A percentile compares a stretch with the other conserved stretches of the same genome.
Evolutionary conservation across 2,113 vertebrate species (phyloP).

Genomic region (Rhinoptilus africanus): DNA sequence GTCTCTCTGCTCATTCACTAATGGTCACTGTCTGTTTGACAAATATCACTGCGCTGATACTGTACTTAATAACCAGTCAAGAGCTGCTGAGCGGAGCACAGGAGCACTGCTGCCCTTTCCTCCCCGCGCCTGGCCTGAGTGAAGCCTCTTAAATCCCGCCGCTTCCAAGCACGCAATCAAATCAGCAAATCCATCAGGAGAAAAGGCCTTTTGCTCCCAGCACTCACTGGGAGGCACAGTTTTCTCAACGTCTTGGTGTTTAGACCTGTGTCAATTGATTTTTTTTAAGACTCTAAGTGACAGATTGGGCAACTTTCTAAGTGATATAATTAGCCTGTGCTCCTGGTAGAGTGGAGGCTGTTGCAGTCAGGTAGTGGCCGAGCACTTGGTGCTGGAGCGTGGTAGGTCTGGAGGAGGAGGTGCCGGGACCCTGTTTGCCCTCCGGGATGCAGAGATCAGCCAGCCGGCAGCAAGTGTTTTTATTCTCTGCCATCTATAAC

Average conservation of each 20-base stretch:
- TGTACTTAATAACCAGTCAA: constrained; percentile 29
- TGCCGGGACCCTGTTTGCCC: background rate
- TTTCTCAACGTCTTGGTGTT: background rate
- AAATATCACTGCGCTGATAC: background rate
- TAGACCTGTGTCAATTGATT: background rate
- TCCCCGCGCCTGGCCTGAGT: background rate
- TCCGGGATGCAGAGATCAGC: background rate
- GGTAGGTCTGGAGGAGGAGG: background rate
- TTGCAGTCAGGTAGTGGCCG: too few species aligned
- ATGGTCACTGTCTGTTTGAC: constrained; percentile 50
- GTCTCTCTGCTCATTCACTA: constrained; percentile 12
- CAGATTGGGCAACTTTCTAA: background rate
- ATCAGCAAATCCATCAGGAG: background rate
- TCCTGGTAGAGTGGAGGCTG: background rate
- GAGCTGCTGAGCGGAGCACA: background rate
- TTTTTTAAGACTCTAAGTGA: background rate
- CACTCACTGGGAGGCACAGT: background rate
- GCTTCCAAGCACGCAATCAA: background rate
- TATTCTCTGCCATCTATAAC: background rate
- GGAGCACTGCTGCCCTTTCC: background rate
- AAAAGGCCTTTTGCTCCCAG: background rate
- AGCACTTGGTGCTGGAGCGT: background rate
- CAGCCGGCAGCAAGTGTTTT: background rate
- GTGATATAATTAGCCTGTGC: background rate
- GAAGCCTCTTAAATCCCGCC: background rate